phyloP scores from a whole-genome alignment of 2,113 vertebrate genomes.

The Notothenia coriiceps region DNA sequence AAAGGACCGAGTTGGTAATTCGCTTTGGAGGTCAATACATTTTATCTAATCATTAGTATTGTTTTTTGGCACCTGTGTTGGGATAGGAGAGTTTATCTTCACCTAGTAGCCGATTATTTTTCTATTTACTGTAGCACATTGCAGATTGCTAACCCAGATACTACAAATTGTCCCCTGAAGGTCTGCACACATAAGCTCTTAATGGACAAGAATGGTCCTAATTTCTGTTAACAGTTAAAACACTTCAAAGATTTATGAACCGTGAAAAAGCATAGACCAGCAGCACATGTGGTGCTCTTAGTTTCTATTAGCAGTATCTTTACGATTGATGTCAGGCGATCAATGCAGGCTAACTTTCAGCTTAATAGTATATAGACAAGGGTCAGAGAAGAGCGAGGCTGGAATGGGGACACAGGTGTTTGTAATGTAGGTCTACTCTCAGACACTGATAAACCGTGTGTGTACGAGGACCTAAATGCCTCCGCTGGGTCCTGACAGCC shows the following conservation, averaged over 20 bases:
- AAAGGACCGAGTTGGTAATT: background rate
- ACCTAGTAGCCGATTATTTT: constrained; percentile 40
- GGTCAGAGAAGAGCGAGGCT: constrained; percentile 62
- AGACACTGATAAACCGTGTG: constrained; percentile 74
- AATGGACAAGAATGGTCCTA: constrained; percentile 65
- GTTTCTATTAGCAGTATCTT: constrained; percentile 58
- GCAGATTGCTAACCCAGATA: constrained; percentile 45
- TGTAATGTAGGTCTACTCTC: constrained; percentile 78
- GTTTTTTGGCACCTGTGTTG: constrained; percentile 25
- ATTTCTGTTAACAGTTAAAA: constrained; percentile 70
- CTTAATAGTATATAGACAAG: constrained; percentile 57
- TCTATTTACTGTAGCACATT: constrained; percentile 33
- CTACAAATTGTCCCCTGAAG: constrained; percentile 62
- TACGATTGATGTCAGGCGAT: constrained; percentile 62
- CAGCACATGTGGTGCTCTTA: constrained; percentile 32
- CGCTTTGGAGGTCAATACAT: constrained; percentile 4
- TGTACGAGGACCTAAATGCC: constrained; percentile 79
- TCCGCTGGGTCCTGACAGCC: constrained; percentile 79
- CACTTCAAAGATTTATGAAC: constrained; percentile 60
- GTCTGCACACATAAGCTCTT: constrained; percentile 53
- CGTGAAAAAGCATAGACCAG: constrained; percentile 31
- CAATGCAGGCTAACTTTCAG: constrained; percentile 64
- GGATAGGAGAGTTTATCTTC: constrained; percentile 27
- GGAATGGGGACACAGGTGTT: constrained; percentile 86
- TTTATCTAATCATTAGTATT: constrained; percentile 30